phyloP scores from a whole-genome alignment of 2,797 vertebrate species.

The Amphiprion clarkii region DNA sequence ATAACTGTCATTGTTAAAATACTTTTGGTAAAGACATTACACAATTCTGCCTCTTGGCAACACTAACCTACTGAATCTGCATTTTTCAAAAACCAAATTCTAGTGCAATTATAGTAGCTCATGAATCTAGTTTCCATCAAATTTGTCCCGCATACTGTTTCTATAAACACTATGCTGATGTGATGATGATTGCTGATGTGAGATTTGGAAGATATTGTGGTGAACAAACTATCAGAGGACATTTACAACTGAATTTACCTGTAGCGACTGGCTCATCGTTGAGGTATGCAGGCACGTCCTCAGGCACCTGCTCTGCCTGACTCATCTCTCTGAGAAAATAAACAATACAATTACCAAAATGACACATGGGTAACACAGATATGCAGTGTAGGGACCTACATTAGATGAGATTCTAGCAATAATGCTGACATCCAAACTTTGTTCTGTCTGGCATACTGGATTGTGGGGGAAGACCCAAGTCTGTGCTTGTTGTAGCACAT shows the following conservation, averaged over 20 bases:
- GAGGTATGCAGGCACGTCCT: constrained; percentile 89
- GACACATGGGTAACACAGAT: background rate
- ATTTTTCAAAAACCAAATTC: background rate
- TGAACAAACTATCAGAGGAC: background rate
- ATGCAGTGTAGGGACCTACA: background rate
- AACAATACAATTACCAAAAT: constrained; percentile 33
- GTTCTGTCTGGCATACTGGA: background rate
- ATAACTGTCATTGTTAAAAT: background rate
- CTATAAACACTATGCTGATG: background rate
- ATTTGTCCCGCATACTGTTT: background rate
- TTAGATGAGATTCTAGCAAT: background rate
- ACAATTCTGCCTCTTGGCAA: background rate
- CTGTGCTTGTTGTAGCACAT: constrained; percentile 10
- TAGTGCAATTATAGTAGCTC: too few species aligned
- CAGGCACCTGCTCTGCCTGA: constrained; percentile 88
- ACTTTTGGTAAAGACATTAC: background rate
- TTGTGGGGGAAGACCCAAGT: background rate
- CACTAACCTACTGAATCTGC: background rate
- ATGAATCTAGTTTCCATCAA: too few species aligned
- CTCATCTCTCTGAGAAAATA: constrained; percentile 88
- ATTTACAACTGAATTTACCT: constrained; percentile 55
- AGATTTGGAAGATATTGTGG: background rate
- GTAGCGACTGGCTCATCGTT: constrained; percentile 89
- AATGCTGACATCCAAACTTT: background rate
- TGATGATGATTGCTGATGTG: background rate